Evolutionary conservation across 1,140 invertebrate species (phyloP).

Genomic region (Heliothis virescens): DNA sequence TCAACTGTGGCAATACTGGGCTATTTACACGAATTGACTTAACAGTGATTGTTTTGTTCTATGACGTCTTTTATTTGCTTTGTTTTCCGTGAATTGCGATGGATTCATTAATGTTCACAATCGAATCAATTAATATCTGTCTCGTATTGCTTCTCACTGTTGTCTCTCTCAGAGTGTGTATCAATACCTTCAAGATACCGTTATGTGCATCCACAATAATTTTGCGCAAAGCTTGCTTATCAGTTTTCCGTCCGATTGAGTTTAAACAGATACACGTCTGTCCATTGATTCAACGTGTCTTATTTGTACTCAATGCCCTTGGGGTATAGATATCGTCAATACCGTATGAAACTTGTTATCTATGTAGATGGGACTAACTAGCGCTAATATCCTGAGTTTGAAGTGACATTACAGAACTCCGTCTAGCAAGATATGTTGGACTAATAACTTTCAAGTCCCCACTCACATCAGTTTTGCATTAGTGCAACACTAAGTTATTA

Average conservation of each 20-base stretch:
- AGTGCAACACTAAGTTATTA: slow-evolving; percentile 31
- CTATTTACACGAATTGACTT: neutral
- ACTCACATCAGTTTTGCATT: slow-evolving; percentile 6
- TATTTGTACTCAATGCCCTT: slow-evolving; percentile 14
- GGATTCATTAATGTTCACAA: too few species aligned
- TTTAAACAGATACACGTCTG: slow-evolving; percentile 34
- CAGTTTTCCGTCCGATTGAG: slow-evolving; percentile 35
- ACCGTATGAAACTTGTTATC: slow-evolving; percentile 15
- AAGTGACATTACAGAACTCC: slow-evolving; percentile 3
- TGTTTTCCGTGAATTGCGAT: too few species aligned
- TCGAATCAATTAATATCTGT: neutral
- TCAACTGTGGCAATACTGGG: neutral
- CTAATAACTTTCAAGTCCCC: slow-evolving; percentile 22
- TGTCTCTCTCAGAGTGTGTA: neutral
- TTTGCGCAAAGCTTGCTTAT: slow-evolving; percentile 24
- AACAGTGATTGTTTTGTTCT: too few species aligned
- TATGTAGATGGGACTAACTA: neutral
- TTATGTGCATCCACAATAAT: slow-evolving; percentile 14
- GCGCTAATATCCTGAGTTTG: slow-evolving; percentile 13
- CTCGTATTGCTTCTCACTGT: neutral
- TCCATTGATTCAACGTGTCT: neutral
- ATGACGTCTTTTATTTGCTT: too few species aligned
- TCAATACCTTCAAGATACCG: neutral
- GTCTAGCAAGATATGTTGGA: slow-evolving; percentile 9
- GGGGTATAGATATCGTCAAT: slow-evolving; percentile 24